phyloP scores from a whole-genome alignment of 2,888 invertebrate genomes.

The Bimastos eiseni region DNA sequence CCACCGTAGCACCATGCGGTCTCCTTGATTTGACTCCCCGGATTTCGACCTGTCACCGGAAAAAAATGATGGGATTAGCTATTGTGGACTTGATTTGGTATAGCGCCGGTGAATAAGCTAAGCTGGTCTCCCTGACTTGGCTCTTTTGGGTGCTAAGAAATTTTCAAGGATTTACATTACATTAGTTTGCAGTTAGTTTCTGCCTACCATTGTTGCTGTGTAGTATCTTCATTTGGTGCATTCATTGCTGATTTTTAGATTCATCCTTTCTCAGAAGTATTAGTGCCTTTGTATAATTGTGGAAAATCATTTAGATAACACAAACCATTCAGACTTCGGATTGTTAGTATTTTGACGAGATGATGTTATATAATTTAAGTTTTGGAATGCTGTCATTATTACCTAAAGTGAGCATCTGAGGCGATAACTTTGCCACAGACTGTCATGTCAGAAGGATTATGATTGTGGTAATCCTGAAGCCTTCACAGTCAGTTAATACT shows the following conservation, averaged over 20 bases:
- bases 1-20: too few species aligned
- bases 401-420: background rate
- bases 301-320: background rate
- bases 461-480: background rate
- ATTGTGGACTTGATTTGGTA: too few species aligned
- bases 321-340: background rate
- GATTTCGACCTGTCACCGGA: too few species aligned
- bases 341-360: background rate
- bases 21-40: too few species aligned
- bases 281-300: too few species aligned
- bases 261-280: background rate
- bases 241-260: background rate
- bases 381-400: background rate
- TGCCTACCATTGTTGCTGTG: background rate
- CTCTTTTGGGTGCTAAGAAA: too few species aligned
- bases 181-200: background rate
- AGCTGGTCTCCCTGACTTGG: too few species aligned
- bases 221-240: background rate
- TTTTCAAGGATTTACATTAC: too few species aligned
- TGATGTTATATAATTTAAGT: background rate
- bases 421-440: background rate
- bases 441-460: background rate
- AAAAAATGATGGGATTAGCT: too few species aligned
- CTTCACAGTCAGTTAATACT: too few species aligned
- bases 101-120: too few species aligned